Conservation (phyloP, 1,140 invertebrate genomes). For the Pseudachorutes palmiensis region DNA sequence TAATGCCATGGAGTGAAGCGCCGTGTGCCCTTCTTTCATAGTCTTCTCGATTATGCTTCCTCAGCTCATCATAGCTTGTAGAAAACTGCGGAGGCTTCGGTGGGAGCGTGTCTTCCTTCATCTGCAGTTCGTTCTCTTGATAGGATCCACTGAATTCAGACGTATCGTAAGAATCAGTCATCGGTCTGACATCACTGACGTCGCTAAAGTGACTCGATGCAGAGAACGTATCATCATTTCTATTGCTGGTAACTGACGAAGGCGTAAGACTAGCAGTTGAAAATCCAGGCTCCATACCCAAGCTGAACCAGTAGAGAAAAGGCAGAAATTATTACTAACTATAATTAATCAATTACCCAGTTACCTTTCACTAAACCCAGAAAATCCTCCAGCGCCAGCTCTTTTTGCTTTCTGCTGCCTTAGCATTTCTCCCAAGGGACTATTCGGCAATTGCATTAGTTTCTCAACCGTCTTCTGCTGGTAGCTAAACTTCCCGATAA, state of each 20-base stretch:
- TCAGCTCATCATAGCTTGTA: conserved; percentile 52
- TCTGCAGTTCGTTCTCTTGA: conserved; percentile 23
- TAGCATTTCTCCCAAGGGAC: conserved; percentile 52
- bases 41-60: conserved; percentile 52
- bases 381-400: conserved; percentile 4
- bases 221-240: conserved; percentile 28
- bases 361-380: conserved; percentile 41
- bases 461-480: conserved; percentile 62
- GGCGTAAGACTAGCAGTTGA: background rate
- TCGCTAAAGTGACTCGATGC: conserved; percentile 27
- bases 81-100: conserved; percentile 30
- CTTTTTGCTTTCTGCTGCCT: conserved; percentile 43
- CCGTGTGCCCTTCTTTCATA: conserved; percentile 41
- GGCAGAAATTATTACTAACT: too few relatives aligned
- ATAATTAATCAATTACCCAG: too few relatives aligned
- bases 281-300: conserved; percentile 18
- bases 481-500: conserved; percentile 66
- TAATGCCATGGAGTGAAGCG: background rate
- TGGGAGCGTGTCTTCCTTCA: conserved; percentile 26
- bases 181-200: conserved; percentile 34
- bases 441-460: conserved; percentile 60
- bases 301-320: conserved; percentile 23
- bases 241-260: background rate
- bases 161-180: conserved; percentile 15
- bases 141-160: background rate